Evolutionary conservation across 1,140 invertebrate species (phyloP).

Genomic region (Cepaea nemoralis): DNA sequence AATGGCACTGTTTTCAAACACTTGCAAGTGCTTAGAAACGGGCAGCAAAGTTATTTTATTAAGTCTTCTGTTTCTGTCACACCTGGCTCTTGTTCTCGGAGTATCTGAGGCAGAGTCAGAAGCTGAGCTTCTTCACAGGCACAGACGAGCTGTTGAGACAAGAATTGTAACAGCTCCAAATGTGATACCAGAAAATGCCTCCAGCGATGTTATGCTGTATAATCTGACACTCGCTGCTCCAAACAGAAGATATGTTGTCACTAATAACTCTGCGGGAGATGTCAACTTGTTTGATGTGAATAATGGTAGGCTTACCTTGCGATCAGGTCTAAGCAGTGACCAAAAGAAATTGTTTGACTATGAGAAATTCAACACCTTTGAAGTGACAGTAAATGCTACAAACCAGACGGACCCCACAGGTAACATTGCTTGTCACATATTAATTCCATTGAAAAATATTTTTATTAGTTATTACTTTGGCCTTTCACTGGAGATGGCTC

Average conservation of each 20-base stretch:
- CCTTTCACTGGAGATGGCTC: too few relatives aligned
- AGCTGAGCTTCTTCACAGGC: not conserved
- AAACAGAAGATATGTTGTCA: not conserved
- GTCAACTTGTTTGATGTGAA: not conserved
- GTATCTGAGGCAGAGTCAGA: not conserved
- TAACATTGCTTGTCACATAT: too few relatives aligned
- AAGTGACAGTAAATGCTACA: slow-evolving; percentile 14
- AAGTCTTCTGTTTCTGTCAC: not conserved
- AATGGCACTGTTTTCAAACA: not conserved
- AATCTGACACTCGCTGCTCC: not conserved
- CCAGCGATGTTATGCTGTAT: not conserved
- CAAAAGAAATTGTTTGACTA: slow-evolving; percentile 24
- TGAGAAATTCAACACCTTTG: slow-evolving; percentile 12
- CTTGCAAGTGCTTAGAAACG: not conserved
- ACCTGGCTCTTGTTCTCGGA: not conserved
- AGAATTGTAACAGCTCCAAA: not conserved
- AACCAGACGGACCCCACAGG: slow-evolving; percentile 11
- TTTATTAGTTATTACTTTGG: too few relatives aligned
- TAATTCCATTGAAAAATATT: too few relatives aligned
- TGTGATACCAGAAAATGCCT: slow-evolving; percentile 27
- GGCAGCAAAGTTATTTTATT: not conserved
- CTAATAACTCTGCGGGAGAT: slow-evolving; percentile 4
- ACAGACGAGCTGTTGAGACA: slow-evolving; percentile 6
- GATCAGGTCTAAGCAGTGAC: not conserved
- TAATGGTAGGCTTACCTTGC: slow-evolving; percentile 6